Base-by-base conservation (phyloP, 2,113 vertebrate species). In the Pleuronectes platessa region DNA sequence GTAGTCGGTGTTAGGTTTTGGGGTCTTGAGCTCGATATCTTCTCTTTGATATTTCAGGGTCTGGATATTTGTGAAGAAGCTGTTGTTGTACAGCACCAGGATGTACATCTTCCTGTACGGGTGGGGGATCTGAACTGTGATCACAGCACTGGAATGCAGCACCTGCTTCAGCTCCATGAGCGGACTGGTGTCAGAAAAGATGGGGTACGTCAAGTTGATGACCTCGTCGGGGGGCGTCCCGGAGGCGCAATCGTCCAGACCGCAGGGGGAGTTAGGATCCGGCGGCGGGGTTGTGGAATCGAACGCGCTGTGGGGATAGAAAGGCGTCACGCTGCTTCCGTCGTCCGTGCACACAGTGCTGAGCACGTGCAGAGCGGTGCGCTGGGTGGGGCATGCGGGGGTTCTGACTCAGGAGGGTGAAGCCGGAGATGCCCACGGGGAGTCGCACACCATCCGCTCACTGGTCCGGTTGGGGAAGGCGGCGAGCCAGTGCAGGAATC, bases 91-190 rank as follows among this genome's bases (percentile, higher is more conserved):
- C 5, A 96, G 96, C 62, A 97, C 96, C 86, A 99, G 93, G 27
- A 97, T 97, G 89, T 99, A 99, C 97, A 99, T 96, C 89, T 97
- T 98, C 85, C 91, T 95, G 93, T 94, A 99, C 0, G 97, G 98
- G 71, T 96, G 93, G 0, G 97, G 97, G 78, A 99, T 97, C 91
- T 97, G 96, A 49, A 99, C 95, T 0, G 91, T 94, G 80, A 99
- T 89, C 56, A 96, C 92, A 0, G 97, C 97, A 0, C 94, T 96
- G 21, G 96, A 96, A 78, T 95, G 94, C 11, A 94, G 73, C 83
- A 91, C 93, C 60, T 98, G 95, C 82, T 97, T 98, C 26, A 96
- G 88, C 40, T 90, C 95, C 81, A 99, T 95, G 69, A 95, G 85
- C 0, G 97, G 97, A 5, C 95, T 95, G 42, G 91, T 85, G 64